A percentile compares a stretch with the other conserved stretches of the same genome.
Evolutionary conservation across 2,113 vertebrate species (phyloP).

Genomic region (Octodon degus): DNA sequence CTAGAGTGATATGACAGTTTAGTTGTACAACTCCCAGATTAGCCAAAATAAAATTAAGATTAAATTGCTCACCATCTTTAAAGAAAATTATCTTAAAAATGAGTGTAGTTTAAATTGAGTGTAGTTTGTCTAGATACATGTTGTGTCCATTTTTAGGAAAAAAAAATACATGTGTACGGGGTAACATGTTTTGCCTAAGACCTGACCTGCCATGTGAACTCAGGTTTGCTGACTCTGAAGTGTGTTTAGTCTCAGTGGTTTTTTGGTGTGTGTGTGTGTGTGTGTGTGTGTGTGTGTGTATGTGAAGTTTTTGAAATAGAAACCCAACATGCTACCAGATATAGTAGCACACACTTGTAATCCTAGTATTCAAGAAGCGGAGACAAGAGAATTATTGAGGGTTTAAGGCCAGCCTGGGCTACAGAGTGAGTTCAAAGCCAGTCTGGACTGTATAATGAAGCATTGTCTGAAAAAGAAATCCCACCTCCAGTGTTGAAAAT

Average conservation of each 20-base stretch:
- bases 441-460: not conserved
- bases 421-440: not conserved
- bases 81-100: not conserved
- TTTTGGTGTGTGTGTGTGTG: not conserved
- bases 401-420: not conserved
- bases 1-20: not conserved
- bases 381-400: not conserved
- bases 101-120: not conserved
- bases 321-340: not conserved
- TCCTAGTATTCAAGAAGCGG: not conserved
- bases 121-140: not conserved
- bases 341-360: not conserved
- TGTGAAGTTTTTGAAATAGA: not conserved
- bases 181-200: not conserved
- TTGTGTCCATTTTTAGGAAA: not conserved
- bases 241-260: not conserved
- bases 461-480: not conserved
- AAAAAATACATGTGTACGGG: not conserved
- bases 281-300: too few relatives aligned
- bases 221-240: not conserved
- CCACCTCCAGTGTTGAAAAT: not conserved
- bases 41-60: not conserved
- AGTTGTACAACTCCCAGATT: not conserved
- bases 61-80: not conserved
- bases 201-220: not conserved